Evolutionary conservation across 1,140 invertebrate species (phyloP), one percentile per base, ranked within the genome.

Genomic region (Trichomalopsis sarcophagae): DNA sequence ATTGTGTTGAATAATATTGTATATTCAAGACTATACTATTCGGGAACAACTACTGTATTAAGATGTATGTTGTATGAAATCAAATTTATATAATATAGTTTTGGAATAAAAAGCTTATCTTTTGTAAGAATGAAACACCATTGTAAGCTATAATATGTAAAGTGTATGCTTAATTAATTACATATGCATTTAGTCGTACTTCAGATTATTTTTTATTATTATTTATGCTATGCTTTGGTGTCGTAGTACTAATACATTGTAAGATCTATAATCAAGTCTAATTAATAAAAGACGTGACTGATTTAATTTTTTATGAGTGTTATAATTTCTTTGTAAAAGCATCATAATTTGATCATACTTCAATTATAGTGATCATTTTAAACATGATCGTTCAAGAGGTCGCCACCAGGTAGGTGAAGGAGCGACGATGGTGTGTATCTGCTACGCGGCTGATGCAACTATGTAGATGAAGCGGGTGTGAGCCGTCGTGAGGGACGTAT

Each of bases 191-290:
- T 81, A 85, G 71, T 85, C n/a, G 47, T 78, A 81, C 33, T 81
- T 81, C n/a, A 85, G 76, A 77, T 81, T 36, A 27, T 76, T 86
- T 78, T 82, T 86, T 44, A 50, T 78, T 76, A 85, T 81, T 85
- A 85, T 85, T 85, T 81, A 85, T 81, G 73, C 84, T 86, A 86
- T 78, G 66, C 84, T 86, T 86, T 86, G 80, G 84, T 85, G 80
- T 82, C 74, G 62, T 71, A 82, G 75, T 82, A 86, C 80, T 86
- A 85, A 85, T 85, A 75, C 55, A 81, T 71, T 86, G 80, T 82
- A 81, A 85, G 71, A 81, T 85, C 62, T 23, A 85, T 85, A 86
- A 86, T 86, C 84, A 86, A 82, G 80, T 86, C 80, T 77, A 86
- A 71, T 82, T 86, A 86, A 86, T 86, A 86, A 86, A 36, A 82